phyloP scores from a whole-genome alignment of 2,888 invertebrate species.

The Stramonita haemastoma region DNA sequence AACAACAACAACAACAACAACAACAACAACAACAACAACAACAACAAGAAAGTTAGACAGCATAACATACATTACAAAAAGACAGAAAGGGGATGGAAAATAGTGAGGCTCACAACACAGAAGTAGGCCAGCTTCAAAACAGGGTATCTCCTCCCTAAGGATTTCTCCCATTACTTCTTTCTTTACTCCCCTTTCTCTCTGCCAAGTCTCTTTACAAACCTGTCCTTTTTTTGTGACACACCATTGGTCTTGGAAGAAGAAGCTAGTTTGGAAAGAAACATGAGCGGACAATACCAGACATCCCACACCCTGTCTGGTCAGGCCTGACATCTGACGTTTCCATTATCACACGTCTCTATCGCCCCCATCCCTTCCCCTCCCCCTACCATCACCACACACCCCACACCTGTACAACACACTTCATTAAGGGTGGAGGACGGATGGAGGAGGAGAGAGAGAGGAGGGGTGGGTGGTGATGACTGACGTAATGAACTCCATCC shows the following conservation, averaged over 20 bases:
- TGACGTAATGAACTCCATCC: conserved; percentile 14
- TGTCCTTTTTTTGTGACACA: no score
- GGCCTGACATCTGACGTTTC: background rate
- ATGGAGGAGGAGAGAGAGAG: background rate
- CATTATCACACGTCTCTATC: background rate
- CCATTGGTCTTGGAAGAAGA: background rate
- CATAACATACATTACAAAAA: no score
- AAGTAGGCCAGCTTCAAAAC: no score
- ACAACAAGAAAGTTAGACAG: no score
- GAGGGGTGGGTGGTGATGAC: background rate
- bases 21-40: no score
- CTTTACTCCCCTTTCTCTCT: no score
- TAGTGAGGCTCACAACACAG: no score
- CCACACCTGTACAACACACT: background rate
- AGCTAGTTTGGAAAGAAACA: background rate
- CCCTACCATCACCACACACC: background rate
- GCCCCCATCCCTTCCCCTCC: background rate
- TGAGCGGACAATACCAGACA: background rate
- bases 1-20: no score
- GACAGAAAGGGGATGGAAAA: no score
- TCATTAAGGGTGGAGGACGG: background rate
- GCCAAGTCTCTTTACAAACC: no score
- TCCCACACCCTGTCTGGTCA: conserved; percentile 11
- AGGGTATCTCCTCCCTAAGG: no score
- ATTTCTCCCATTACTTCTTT: no score